Evolutionary conservation across 2,888 invertebrate species (phyloP).

Genomic region (Hydrotaea cyrtoneurina): DNA sequence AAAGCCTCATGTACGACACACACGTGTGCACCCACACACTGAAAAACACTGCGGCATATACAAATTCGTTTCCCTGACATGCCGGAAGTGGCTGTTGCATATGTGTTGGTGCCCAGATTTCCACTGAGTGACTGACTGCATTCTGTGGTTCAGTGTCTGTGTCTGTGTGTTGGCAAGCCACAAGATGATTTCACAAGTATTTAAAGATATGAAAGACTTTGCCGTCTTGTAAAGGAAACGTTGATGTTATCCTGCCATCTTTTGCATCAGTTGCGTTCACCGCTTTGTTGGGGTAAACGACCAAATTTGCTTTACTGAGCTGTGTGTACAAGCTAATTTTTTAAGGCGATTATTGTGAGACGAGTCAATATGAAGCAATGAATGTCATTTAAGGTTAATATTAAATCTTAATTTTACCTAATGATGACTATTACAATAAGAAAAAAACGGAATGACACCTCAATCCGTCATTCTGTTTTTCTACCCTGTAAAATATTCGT

Average conservation of each 20-base stretch:
- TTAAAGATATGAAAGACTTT: too few relatives aligned
- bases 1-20: not conserved
- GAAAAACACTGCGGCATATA: not conserved
- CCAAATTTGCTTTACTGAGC: not conserved
- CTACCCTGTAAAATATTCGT: too few relatives aligned
- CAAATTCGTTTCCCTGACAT: not conserved
- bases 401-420: not conserved
- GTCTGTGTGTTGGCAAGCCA: not conserved
- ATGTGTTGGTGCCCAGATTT: not conserved
- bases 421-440: too few relatives aligned
- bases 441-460: too few relatives aligned
- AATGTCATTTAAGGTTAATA: not conserved
- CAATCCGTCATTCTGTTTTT: too few relatives aligned
- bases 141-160: not conserved
- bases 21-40: not conserved
- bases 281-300: not conserved
- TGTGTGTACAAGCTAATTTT: not conserved
- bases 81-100: not conserved
- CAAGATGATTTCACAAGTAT: conserved; percentile 4
- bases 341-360: not conserved
- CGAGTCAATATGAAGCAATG: not conserved
- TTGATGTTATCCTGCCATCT: not conserved
- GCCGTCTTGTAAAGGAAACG: not conserved
- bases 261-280: not conserved
- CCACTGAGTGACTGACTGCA: not conserved